Evolutionary conservation across 2,113 vertebrate genomes (phyloP).

Genomic region (Hippocampus comes): DNA sequence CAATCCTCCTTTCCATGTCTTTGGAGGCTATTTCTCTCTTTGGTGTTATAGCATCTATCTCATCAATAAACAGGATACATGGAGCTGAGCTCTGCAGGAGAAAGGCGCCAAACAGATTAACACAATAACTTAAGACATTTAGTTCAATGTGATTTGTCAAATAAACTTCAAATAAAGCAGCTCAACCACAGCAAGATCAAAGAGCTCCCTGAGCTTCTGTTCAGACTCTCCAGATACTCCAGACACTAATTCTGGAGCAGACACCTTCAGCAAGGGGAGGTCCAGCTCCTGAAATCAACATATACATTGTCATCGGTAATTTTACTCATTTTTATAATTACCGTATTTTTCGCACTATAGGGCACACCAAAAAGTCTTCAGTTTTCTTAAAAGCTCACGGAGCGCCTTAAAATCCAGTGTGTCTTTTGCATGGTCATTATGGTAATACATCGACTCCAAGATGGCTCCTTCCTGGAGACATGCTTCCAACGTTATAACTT

Average conservation of each 20-base stretch:
- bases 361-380: too few relatives aligned
- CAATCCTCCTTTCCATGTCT: slow-evolving; percentile 97
- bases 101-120: neutral
- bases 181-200: slow-evolving; percentile 88
- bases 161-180: neutral
- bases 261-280: slow-evolving; percentile 89
- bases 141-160: neutral
- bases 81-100: slow-evolving; percentile 77
- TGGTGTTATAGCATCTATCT: slow-evolving; percentile 94
- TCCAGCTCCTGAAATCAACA: slow-evolving; percentile 79
- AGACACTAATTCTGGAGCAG: slow-evolving; percentile 91
- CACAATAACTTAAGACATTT: neutral
- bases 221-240: slow-evolving; percentile 96
- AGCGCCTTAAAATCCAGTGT: too few relatives aligned
- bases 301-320: neutral
- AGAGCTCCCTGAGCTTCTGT: slow-evolving; percentile 90
- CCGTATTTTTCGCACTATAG: too few relatives aligned
- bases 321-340: too few relatives aligned
- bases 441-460: too few relatives aligned
- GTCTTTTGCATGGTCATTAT: too few relatives aligned
- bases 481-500: too few relatives aligned
- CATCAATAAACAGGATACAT: slow-evolving; percentile 95
- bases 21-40: slow-evolving; percentile 95
- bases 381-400: too few relatives aligned
- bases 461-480: too few relatives aligned